Conservation (phyloP, 2,797 vertebrate species). For the Anas flavirostris region DNA sequence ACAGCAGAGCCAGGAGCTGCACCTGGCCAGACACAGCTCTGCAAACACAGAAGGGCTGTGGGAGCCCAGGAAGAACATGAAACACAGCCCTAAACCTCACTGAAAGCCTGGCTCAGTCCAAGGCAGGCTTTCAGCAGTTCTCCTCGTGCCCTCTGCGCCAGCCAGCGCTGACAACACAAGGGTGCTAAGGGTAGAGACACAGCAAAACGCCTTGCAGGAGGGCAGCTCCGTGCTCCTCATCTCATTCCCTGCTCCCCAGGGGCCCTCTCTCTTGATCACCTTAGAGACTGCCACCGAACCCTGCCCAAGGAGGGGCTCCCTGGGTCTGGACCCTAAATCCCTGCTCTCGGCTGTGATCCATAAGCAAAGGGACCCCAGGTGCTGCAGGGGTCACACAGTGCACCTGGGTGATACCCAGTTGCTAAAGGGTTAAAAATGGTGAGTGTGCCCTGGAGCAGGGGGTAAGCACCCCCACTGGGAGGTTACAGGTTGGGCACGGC, state of each 20-base stretch:
- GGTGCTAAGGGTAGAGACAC: neutral
- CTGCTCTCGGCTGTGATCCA: neutral
- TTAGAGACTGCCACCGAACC: too few species aligned
- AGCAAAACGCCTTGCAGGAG: neutral
- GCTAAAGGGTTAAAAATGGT: neutral
- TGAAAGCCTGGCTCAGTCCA: neutral
- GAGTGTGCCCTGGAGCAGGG: neutral
- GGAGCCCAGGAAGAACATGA: neutral
- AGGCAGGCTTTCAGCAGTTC: neutral
- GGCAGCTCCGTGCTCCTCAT: neutral
- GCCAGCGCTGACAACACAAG: neutral
- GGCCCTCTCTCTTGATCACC: neutral
- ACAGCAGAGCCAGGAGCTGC: neutral
- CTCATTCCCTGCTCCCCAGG: neutral
- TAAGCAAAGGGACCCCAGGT: neutral
- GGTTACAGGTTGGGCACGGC: neutral
- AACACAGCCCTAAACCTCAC: neutral
- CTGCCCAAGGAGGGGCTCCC: neutral
- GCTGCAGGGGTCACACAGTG: neutral
- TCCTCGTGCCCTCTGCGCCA: neutral
- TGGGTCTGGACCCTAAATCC: rapidly evolving
- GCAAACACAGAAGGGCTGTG: neutral
- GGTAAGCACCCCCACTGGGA: neutral
- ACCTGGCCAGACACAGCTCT: neutral
- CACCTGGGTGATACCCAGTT: too few species aligned